A percentile compares a stretch with the other conserved stretches of the same genome.
Conservation (phyloP, 1,140 invertebrate species). For the Pomacea maculata region DNA sequence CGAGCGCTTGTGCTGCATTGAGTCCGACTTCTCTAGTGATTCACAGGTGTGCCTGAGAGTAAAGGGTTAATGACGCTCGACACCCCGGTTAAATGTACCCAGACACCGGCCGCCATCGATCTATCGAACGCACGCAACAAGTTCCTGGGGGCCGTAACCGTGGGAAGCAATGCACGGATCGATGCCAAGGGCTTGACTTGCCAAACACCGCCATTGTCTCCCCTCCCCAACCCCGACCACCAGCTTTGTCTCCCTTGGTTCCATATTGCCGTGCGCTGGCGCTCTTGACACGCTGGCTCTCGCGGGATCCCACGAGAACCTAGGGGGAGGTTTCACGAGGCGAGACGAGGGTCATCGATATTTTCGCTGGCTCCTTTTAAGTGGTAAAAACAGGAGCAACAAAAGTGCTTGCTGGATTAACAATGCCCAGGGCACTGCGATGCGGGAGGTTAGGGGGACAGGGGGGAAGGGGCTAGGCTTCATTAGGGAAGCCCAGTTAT, state of each 20-base stretch:
- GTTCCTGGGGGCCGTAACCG: constrained; percentile 2
- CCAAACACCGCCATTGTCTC: neutral
- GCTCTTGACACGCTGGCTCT: neutral
- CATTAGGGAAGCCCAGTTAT: constrained; percentile 1
- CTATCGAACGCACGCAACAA: neutral
- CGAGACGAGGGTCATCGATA: neutral
- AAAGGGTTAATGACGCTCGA: neutral
- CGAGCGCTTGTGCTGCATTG: neutral
- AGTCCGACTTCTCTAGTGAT: neutral
- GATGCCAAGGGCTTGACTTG: neutral
- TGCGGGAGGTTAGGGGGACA: neutral
- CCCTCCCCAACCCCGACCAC: neutral
- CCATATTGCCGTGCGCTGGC: neutral
- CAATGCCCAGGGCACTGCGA: neutral
- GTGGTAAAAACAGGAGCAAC: neutral
- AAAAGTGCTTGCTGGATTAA: neutral
- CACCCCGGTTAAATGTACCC: neutral
- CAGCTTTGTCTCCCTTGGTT: constrained; percentile 3
- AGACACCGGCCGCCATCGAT: too few relatives aligned
- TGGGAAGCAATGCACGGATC: neutral
- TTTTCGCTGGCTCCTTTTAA: neutral
- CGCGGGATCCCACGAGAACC: neutral
- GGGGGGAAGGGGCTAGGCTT: neutral
- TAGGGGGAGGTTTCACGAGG: neutral
- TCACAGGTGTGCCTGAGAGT: neutral